Percentiles rank a stretch among this genome's conserved stretches.
phyloP scores from a whole-genome alignment of 92 coral and sea anemone species.

The Phenganax marumi region DNA sequence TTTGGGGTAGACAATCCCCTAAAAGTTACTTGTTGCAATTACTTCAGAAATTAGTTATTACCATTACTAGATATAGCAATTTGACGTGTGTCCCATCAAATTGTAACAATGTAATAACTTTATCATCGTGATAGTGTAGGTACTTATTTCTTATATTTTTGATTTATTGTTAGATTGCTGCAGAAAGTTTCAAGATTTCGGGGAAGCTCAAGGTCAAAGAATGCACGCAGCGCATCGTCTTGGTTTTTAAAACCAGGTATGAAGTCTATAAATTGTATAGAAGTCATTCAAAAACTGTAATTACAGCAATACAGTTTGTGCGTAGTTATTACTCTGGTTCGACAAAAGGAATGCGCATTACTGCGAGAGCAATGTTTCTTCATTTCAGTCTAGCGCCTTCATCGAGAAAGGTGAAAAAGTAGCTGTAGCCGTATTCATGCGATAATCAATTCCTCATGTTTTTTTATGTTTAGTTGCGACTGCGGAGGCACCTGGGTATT shows the following conservation, averaged over 20 bases:
- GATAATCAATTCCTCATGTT: too few species aligned
- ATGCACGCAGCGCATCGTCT: constrained; percentile 79
- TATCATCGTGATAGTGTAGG: background rate
- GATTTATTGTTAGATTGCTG: constrained; percentile 59
- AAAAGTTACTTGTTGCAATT: background rate
- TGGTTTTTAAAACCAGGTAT: constrained; percentile 97
- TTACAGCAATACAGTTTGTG: background rate
- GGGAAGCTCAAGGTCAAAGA: constrained; percentile 84
- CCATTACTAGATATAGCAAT: background rate
- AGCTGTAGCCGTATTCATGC: too few species aligned
- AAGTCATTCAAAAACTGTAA: background rate
- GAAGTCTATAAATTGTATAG: background rate
- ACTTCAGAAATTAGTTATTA: background rate
- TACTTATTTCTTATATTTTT: background rate
- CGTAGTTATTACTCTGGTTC: background rate
- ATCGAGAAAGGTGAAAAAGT: too few species aligned
- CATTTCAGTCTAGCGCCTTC: too few species aligned
- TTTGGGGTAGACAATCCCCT: too few species aligned
- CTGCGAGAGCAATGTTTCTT: background rate
- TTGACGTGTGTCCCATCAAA: too few species aligned
- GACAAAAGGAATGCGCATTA: background rate
- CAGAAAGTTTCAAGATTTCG: constrained; percentile 88
- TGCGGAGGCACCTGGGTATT: constrained; percentile 93
- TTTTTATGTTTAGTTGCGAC: constrained; percentile 66
- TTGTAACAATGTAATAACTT: background rate